phyloP scores from a whole-genome alignment of 1,140 invertebrate species.

The Danaus plexippus region DNA sequence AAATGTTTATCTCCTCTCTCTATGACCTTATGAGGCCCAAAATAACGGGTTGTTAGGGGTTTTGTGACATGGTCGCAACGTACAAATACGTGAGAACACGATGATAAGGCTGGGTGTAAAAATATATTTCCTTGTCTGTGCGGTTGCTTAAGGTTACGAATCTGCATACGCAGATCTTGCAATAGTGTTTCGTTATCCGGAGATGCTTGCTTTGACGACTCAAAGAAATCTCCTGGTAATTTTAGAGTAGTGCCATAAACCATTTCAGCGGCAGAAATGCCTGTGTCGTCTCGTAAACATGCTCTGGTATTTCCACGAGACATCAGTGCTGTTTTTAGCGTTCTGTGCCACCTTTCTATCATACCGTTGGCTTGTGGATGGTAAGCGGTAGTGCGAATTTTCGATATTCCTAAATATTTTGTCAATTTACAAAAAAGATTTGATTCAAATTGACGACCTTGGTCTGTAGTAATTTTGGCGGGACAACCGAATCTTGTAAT shows the following conservation, averaged over 20 bases:
- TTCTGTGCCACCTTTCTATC: slow-evolving; percentile 37
- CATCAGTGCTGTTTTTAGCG: slow-evolving; percentile 10
- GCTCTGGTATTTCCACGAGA: slow-evolving; percentile 6
- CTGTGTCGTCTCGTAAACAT: slow-evolving; percentile 6
- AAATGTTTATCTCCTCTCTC: slow-evolving; percentile 3
- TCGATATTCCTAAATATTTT: too few species aligned
- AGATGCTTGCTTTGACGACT: too few species aligned
- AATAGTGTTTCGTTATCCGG: slow-evolving; percentile 8
- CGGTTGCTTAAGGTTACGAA: slow-evolving; percentile 3
- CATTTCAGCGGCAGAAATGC: slow-evolving; percentile 11
- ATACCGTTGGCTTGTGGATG: slow-evolving; percentile 38
- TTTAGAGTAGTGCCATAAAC: too few species aligned
- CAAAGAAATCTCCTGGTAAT: too few species aligned
- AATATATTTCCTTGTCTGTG: slow-evolving; percentile 12
- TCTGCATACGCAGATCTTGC: slow-evolving; percentile 3
- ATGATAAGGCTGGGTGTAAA: slow-evolving; percentile 12
- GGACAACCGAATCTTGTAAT: neutral
- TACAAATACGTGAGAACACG: neutral
- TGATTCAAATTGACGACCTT: slow-evolving; percentile 2
- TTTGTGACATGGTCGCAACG: neutral
- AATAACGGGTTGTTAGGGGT: slow-evolving; percentile 1
- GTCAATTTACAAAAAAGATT: too few species aligned
- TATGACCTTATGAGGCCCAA: neutral
- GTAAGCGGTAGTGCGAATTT: slow-evolving; percentile 38
- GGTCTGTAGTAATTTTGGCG: neutral